Evolutionary conservation across 2,797 vertebrate genomes (phyloP).

Genomic region (Pachyuromys duprasi): DNA sequence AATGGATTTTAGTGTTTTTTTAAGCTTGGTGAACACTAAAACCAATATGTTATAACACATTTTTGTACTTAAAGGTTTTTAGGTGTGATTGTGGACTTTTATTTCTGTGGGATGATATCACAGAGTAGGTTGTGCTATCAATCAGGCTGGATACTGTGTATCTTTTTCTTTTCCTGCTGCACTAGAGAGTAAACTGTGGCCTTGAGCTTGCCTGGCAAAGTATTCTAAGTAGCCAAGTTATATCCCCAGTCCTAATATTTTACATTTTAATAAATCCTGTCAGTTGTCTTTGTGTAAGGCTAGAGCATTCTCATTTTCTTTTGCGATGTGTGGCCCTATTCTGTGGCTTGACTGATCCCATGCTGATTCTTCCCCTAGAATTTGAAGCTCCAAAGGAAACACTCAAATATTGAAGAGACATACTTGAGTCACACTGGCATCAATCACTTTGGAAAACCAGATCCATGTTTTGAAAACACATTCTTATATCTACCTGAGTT

Average conservation of each 20-base stretch:
- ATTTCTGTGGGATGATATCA: conserved; percentile 2
- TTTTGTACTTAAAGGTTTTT: not conserved
- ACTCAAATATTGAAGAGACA: not conserved
- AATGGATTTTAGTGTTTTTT: not conserved
- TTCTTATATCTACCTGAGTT: conserved; percentile 35
- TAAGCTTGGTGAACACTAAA: not conserved
- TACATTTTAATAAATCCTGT: not conserved
- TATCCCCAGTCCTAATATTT: not conserved
- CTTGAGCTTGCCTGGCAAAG: not conserved
- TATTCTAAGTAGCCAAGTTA: not conserved
- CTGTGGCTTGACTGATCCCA: not conserved
- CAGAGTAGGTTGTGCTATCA: not conserved
- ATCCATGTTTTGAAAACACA: not conserved
- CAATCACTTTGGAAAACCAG: conserved; percentile 25
- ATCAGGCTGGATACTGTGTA: not conserved
- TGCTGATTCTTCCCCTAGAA: conserved; percentile 22
- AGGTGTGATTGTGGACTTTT: not conserved
- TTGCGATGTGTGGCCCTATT: not conserved
- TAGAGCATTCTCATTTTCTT: not conserved
- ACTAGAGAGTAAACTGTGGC: not conserved
- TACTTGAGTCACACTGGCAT: not conserved
- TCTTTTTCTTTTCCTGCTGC: not conserved
- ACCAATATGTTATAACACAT: not conserved
- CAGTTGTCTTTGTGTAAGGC: not conserved
- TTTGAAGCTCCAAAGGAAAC: conserved; percentile 26